Conservation (phyloP, 2,888 invertebrate genomes). For the Zygothrica quintamaculata region DNA sequence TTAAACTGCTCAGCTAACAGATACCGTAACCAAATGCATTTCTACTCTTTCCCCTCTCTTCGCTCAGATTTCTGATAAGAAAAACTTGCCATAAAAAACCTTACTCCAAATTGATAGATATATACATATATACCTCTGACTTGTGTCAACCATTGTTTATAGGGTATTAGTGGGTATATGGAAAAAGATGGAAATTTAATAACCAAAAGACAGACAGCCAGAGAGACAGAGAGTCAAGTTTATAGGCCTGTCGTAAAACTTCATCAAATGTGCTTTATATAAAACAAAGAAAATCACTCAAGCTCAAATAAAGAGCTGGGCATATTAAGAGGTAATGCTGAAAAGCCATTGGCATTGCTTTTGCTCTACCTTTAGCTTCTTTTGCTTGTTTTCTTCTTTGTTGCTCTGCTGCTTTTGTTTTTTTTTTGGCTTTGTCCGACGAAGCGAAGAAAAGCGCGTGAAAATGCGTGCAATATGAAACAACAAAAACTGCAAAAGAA, state of each 20-base stretch:
- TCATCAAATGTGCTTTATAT: slow-evolving; percentile 39
- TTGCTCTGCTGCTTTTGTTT: slow-evolving; percentile 14
- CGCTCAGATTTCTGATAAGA: too few relatives aligned
- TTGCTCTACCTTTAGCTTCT: background rate
- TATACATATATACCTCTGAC: too few relatives aligned
- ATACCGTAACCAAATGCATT: too few relatives aligned
- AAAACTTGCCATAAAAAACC: too few relatives aligned
- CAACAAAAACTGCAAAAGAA: slow-evolving; percentile 20
- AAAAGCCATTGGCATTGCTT: slow-evolving; percentile 55
- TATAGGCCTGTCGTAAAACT: slow-evolving; percentile 62
- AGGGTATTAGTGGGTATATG: slow-evolving; percentile 27
- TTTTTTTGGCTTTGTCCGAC: slow-evolving; percentile 42
- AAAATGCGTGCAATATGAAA: slow-evolving; percentile 71
- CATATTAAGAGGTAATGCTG: slow-evolving; percentile 71
- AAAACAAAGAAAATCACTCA: slow-evolving; percentile 74
- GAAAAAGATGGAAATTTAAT: slow-evolving; percentile 71
- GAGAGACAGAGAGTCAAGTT: slow-evolving; percentile 51
- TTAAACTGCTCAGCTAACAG: background rate
- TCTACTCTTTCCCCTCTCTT: too few relatives aligned
- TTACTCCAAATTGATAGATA: too few relatives aligned
- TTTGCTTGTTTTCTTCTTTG: slow-evolving; percentile 3
- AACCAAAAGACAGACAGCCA: slow-evolving; percentile 32
- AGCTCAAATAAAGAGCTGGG: slow-evolving; percentile 54
- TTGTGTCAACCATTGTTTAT: too few relatives aligned
- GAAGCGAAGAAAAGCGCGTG: slow-evolving; percentile 70